Percentiles rank a stretch among this genome's conserved stretches.
Evolutionary conservation across 2,797 vertebrate species (phyloP).

Genomic region (Crocodylus rhombifer): DNA sequence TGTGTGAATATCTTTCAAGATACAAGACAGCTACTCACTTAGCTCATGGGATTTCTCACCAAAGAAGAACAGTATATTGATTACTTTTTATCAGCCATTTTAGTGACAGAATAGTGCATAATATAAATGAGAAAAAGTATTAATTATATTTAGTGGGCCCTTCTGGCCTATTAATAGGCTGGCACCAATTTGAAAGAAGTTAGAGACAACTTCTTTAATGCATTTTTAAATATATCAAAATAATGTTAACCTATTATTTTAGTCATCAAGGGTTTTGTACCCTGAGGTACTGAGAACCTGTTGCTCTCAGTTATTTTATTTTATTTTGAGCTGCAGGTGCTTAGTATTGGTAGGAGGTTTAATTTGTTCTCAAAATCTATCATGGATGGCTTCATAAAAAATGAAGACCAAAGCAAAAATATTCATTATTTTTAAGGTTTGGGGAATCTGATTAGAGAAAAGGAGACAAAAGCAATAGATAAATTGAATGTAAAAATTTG

Average conservation of each 20-base stretch:
- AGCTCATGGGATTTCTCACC: constrained; percentile 9
- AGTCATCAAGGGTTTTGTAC: not conserved
- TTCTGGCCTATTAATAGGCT: not conserved
- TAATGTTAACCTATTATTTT: not conserved
- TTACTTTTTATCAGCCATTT: constrained; percentile 33
- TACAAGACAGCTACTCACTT: constrained; percentile 12
- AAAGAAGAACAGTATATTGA: constrained; percentile 17
- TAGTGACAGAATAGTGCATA: constrained; percentile 16
- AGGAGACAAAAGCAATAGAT: not conserved
- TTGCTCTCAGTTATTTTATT: not conserved
- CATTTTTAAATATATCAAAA: not conserved
- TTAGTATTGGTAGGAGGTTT: no score
- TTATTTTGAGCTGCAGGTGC: not conserved
- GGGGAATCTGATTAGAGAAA: not conserved
- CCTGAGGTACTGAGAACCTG: not conserved
- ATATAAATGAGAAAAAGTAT: constrained; percentile 25
- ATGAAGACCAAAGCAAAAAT: no score
- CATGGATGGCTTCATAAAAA: no score
- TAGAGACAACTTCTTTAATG: not conserved
- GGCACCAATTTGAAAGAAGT: not conserved
- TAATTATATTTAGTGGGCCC: constrained; percentile 16
- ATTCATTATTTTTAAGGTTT: not conserved
- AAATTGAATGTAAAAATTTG: accelerated
- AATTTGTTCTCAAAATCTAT: no score
- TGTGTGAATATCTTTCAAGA: constrained; percentile 33